phyloP scores from a whole-genome alignment of 1,140 invertebrate genomes.

The Ctenoplectra terminalis region DNA sequence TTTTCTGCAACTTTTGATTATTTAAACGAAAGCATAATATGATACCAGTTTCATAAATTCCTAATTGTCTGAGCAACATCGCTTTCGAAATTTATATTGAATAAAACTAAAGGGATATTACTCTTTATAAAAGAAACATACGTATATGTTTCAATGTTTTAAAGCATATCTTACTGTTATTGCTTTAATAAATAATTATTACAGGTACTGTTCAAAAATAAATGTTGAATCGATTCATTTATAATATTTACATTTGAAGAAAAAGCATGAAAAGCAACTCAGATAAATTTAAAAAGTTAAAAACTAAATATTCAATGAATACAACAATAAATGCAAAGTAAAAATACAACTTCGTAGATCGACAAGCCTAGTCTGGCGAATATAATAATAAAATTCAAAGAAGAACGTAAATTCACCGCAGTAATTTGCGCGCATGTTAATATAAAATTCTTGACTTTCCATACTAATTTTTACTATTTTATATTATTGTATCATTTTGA shows the following conservation, averaged over 20 bases:
- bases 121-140: background rate
- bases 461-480: slow-evolving; percentile 74
- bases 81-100: background rate
- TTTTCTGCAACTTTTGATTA: slow-evolving; percentile 1
- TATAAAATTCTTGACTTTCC: slow-evolving; percentile 65
- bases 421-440: slow-evolving; percentile 54
- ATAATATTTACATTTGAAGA: background rate
- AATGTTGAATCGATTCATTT: slow-evolving; percentile 6
- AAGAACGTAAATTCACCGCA: slow-evolving; percentile 41
- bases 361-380: background rate
- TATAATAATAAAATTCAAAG: slow-evolving; percentile 20
- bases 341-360: slow-evolving; percentile 22
- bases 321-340: slow-evolving; percentile 31
- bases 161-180: background rate
- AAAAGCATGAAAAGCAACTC: slow-evolving; percentile 21
- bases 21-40: background rate
- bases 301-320: slow-evolving; percentile 13
- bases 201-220: background rate
- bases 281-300: slow-evolving; percentile 1
- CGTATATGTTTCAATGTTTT: background rate
- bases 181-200: background rate
- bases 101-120: background rate
- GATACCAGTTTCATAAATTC: slow-evolving; percentile 1
- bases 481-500: slow-evolving; percentile 67
- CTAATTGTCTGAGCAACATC: too few species aligned